Conservation (phyloP, 2,113 vertebrate genomes). For the Tapirus terrestris region DNA sequence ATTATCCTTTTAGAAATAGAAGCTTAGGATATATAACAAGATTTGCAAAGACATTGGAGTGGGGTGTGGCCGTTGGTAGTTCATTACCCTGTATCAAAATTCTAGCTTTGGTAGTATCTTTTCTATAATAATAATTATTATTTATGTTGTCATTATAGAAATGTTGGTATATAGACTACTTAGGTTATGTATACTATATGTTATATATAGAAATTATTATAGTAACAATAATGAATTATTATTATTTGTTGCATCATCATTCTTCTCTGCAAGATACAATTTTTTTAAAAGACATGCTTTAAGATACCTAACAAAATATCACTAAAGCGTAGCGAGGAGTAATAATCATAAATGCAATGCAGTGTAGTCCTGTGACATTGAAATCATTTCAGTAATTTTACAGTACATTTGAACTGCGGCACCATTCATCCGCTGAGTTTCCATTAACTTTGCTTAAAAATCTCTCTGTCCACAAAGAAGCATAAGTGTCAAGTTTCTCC, state of each 20-base stretch:
- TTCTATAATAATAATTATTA: neutral
- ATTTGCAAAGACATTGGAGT: neutral
- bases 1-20: conserved; percentile 12
- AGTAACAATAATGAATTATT: neutral
- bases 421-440: conserved; percentile 82
- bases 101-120: neutral
- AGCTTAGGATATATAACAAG: neutral
- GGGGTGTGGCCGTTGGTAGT: neutral
- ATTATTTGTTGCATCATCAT: conserved; percentile 32
- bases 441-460: conserved; percentile 86
- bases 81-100: neutral
- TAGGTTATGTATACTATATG: neutral
- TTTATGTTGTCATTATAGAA: neutral
- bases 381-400: conserved; percentile 87
- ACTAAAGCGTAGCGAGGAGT: conserved; percentile 82
- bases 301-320: conserved; percentile 83
- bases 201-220: neutral
- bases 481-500: conserved; percentile 85
- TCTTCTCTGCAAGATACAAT: neutral
- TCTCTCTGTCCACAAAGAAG: conserved; percentile 79
- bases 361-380: conserved; percentile 83
- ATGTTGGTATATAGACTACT: neutral
- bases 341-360: conserved; percentile 81
- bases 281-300: conserved; percentile 51
- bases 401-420: conserved; percentile 85